A percentile compares a stretch with the other conserved stretches of the same genome.
Conservation (phyloP, 2,888 invertebrate species). For the Drosophila atripex region DNA sequence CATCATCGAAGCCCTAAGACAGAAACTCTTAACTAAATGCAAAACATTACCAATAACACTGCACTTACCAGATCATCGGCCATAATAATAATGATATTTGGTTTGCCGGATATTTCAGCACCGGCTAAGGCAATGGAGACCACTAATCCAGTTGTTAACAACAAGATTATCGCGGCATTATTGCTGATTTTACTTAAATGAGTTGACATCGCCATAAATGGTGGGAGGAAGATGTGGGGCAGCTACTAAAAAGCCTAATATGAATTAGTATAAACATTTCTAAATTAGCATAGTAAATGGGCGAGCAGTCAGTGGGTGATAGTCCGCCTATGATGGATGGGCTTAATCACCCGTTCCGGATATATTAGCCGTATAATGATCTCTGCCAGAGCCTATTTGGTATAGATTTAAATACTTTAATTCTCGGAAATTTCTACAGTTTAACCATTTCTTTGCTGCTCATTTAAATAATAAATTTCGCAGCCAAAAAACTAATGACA, state of each 20-base stretch:
- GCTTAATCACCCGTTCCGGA: constrained; percentile 23
- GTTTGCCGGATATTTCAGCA: constrained; percentile 64
- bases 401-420: neutral
- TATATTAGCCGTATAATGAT: constrained; percentile 17
- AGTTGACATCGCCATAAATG: constrained; percentile 16
- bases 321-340: constrained; percentile 27
- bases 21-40: neutral
- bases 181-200: constrained; percentile 7
- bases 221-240: constrained; percentile 23
- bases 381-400: neutral
- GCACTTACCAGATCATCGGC: constrained; percentile 92
- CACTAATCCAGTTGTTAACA: constrained; percentile 15
- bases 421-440: constrained; percentile 19
- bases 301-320: constrained; percentile 15
- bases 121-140: constrained; percentile 1
- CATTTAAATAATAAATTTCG: constrained; percentile 9
- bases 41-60: neutral
- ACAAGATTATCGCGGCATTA: constrained; percentile 8
- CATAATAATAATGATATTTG: constrained; percentile 90
- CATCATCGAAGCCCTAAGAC: constrained; percentile 94
- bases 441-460: constrained; percentile 1
- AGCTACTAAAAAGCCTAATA: constrained; percentile 8
- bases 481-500: neutral
- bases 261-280: constrained; percentile 24
- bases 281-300: constrained; percentile 29